Conservation (phyloP, 2,113 vertebrate species). For the Tychaedon coryphoeus region DNA sequence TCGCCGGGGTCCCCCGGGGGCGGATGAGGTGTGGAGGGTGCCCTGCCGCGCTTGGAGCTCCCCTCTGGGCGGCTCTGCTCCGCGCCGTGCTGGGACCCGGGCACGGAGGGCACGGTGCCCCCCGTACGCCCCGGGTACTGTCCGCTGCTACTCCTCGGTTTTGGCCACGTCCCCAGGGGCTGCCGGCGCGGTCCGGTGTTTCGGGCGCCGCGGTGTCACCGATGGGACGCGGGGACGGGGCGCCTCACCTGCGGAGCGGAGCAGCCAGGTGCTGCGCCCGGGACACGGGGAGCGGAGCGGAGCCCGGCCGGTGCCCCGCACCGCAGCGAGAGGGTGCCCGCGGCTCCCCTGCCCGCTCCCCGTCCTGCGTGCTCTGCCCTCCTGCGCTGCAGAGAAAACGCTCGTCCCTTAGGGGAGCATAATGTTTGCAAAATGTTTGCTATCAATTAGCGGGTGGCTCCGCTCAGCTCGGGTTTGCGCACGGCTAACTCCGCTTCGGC, state of each 20-base stretch:
- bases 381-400: background rate
- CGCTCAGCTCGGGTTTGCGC: background rate
- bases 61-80: background rate
- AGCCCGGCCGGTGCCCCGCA: background rate
- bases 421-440: constrained; percentile 62
- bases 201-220: background rate
- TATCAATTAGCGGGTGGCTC: constrained; percentile 14
- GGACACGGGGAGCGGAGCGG: background rate
- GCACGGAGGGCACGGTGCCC: background rate
- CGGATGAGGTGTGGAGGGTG: background rate
- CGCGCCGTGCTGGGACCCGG: background rate
- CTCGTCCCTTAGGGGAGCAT: constrained; percentile 11
- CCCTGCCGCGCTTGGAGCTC: background rate
- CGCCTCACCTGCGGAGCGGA: background rate
- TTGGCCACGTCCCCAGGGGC: background rate
- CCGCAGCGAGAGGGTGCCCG: background rate
- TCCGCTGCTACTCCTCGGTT: background rate
- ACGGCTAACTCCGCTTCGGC: background rate
- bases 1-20: background rate
- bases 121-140: background rate
- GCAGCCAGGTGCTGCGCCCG: background rate
- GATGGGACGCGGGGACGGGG: background rate
- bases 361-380: background rate
- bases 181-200: background rate
- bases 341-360: background rate